These are phyloP conservation scores for Tenrec ecaudatus DNA, from an alignment of 2,113 vertebrate species.

Conservation along the genomic window DNA sequence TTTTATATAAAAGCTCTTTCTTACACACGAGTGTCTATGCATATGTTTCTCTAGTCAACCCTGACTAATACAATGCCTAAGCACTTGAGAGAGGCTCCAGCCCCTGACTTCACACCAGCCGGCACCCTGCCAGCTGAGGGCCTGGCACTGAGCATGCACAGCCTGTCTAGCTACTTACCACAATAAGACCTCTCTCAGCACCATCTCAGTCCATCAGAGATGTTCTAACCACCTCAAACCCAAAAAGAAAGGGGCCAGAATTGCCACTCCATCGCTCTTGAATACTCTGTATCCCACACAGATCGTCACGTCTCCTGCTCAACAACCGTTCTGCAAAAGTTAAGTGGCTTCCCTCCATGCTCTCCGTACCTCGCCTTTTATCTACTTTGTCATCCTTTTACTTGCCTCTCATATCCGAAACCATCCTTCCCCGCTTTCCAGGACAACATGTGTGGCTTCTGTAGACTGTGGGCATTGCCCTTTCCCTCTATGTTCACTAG, in stretches of 20 bases:
- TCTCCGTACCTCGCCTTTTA: neutral
- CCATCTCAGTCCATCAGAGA: neutral
- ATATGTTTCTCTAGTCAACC: no score
- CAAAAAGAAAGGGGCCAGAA: neutral
- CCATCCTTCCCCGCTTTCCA: neutral
- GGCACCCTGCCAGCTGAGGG: neutral
- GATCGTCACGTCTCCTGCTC: neutral
- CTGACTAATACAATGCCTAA: neutral
- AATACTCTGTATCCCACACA: neutral
- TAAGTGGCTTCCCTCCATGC: neutral
- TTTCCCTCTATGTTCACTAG: neutral
- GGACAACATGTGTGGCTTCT: neutral
- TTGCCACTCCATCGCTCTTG: neutral
- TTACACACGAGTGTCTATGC: no score
- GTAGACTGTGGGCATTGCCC: neutral
- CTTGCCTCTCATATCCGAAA: constrained; percentile 7
- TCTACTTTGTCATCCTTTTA: neutral
- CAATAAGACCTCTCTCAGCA: neutral
- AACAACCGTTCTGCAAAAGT: neutral
- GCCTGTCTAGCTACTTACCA: neutral
- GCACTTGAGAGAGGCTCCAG: neutral
- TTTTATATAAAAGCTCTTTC: no score
- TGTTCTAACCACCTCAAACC: neutral
- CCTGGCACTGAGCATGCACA: neutral
- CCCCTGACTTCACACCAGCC: neutral